Conservation (phyloP, 2,113 vertebrate genomes). For the Hirundichthys speculiger region DNA sequence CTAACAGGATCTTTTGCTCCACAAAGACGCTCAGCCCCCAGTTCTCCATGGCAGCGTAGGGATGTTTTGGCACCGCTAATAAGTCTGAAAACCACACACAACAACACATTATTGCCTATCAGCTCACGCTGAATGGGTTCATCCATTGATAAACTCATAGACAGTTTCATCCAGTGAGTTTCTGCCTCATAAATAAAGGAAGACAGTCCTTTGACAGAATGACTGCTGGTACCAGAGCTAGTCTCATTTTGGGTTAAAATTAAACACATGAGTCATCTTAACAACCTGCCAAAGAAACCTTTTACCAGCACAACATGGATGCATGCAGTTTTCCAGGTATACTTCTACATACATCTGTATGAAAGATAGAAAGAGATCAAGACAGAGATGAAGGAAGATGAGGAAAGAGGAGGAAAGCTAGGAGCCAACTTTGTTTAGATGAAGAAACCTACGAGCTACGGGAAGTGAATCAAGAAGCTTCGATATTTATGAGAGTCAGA, state of each 20-base stretch:
- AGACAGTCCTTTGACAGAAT: constrained; percentile 20
- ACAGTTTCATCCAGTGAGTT: neutral
- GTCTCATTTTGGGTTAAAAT: constrained; percentile 58
- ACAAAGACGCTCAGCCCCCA: constrained; percentile 75
- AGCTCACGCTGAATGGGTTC: neutral
- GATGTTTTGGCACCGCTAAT: constrained; percentile 75
- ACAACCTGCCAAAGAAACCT: constrained; percentile 57
- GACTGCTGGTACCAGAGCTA: constrained; percentile 30
- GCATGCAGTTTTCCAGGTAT: constrained; percentile 9
- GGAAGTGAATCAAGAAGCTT: too few species aligned
- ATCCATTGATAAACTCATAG: constrained; percentile 10
- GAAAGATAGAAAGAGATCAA: neutral
- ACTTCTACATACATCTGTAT: constrained; percentile 24
- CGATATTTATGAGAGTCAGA: too few species aligned
- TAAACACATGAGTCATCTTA: constrained; percentile 69
- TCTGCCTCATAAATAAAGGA: constrained; percentile 25
- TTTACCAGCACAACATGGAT: constrained; percentile 46
- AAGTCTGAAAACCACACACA: constrained; percentile 55
- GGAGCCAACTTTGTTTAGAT: too few species aligned
- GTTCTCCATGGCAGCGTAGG: constrained; percentile 78
- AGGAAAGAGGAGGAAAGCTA: neutral
- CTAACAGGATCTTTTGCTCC: constrained; percentile 77
- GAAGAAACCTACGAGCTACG: too few species aligned
- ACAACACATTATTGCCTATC: constrained; percentile 1
- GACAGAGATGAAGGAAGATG: neutral